phyloP scores from a whole-genome alignment of 1,140 invertebrate species.

The Penaeus vannamei region DNA sequence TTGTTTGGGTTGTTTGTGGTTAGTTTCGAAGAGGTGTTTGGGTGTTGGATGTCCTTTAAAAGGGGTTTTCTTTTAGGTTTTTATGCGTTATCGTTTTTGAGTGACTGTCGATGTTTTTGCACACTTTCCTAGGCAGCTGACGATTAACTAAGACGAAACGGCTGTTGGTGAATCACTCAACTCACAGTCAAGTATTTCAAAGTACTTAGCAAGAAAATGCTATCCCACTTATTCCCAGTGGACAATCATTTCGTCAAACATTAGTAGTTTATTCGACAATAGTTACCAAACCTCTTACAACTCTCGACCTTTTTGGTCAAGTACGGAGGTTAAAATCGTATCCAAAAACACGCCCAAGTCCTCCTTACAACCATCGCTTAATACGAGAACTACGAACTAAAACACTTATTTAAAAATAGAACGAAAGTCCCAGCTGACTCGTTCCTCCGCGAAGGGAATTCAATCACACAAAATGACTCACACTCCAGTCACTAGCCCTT shows the following conservation, averaged over 20 bases:
- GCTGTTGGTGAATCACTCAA: conserved; percentile 58
- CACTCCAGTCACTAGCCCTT: too few species aligned
- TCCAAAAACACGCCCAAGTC: too few species aligned
- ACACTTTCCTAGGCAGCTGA: conserved; percentile 40
- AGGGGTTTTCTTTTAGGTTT: not conserved
- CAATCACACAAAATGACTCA: too few species aligned
- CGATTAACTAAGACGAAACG: conserved; percentile 50
- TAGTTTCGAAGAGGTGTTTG: too few species aligned
- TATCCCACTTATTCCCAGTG: not conserved
- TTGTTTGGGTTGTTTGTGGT: too few species aligned
- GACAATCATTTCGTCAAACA: not conserved
- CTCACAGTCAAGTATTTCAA: conserved; percentile 53
- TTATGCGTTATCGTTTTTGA: not conserved
- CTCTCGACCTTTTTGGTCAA: not conserved
- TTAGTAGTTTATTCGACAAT: too few species aligned
- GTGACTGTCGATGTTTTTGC: not conserved
- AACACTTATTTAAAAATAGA: too few species aligned
- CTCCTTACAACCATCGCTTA: too few species aligned
- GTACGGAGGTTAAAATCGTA: not conserved
- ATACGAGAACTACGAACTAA: too few species aligned
- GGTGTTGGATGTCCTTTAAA: too few species aligned
- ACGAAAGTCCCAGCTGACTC: too few species aligned
- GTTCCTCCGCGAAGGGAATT: too few species aligned
- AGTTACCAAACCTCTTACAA: conserved; percentile 4
- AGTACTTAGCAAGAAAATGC: conserved; percentile 13